Percentiles rank a stretch among this genome's conserved stretches.
Conservation (phyloP, 2,888 invertebrate genomes). For the Xylota segnis region DNA sequence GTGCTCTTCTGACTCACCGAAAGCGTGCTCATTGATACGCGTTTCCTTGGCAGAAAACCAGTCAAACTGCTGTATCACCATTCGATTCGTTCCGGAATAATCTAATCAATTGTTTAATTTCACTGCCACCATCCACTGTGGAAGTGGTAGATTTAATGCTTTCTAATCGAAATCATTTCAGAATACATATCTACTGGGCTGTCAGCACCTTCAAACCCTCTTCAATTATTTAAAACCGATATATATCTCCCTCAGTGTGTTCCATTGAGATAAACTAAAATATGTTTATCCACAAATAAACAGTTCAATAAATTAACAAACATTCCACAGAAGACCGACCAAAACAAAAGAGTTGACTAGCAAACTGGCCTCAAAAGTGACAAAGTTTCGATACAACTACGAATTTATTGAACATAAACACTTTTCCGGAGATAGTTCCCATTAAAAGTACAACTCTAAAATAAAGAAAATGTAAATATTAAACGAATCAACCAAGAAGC, state of each 20-base stretch:
- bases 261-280: not conserved
- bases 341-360: constrained; percentile 63
- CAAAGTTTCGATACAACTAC: constrained; percentile 46
- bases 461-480: constrained; percentile 30
- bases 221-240: not conserved
- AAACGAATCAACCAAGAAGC: constrained; percentile 37
- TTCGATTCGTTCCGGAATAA: too few relatives aligned
- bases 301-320: constrained; percentile 54
- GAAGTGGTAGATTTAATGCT: too few relatives aligned
- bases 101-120: too few relatives aligned
- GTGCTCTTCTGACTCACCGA: too few relatives aligned
- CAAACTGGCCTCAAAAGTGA: constrained; percentile 45
- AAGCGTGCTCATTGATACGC: too few relatives aligned
- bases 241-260: not conserved
- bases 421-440: constrained; percentile 44
- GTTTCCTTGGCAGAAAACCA: too few relatives aligned
- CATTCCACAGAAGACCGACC: constrained; percentile 19
- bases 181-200: not conserved
- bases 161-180: too few relatives aligned
- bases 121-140: too few relatives aligned
- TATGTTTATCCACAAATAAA: constrained; percentile 3
- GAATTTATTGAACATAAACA: constrained; percentile 49
- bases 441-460: constrained; percentile 48
- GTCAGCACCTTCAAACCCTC: not conserved
- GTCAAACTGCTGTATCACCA: too few relatives aligned